phyloP scores from a whole-genome alignment of 2,797 vertebrate species.

The Bradypodion pumilum region DNA sequence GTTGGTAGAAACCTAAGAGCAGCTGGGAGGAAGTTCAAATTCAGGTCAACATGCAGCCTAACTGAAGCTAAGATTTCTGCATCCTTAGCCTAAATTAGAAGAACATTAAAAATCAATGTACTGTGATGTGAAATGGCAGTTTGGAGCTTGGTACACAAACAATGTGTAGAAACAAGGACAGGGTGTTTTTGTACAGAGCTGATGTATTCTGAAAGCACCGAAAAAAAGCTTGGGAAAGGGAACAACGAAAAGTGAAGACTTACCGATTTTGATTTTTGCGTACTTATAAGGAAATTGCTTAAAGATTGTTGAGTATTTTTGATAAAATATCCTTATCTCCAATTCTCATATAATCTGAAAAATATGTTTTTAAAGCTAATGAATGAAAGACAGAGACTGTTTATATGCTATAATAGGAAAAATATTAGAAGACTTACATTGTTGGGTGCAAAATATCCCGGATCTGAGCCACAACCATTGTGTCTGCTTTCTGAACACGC shows the following conservation, averaged over 20 bases:
- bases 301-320: slow-evolving; percentile 11
- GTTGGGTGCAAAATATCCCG: background rate
- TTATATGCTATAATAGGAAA: slow-evolving; percentile 7
- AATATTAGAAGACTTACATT: background rate
- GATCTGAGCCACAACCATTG: slow-evolving; percentile 7
- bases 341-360: slow-evolving; percentile 32
- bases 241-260: slow-evolving; percentile 42
- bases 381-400: slow-evolving; percentile 29
- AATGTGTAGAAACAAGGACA: slow-evolving; percentile 70
- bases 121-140: slow-evolving; percentile 77
- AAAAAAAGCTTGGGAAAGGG: slow-evolving; percentile 66
- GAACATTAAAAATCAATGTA: slow-evolving; percentile 73
- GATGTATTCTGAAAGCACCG: slow-evolving; percentile 75
- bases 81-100: slow-evolving; percentile 75
- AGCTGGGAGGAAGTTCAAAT: slow-evolving; percentile 77
- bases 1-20: slow-evolving; percentile 48
- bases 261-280: background rate
- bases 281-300: slow-evolving; percentile 31
- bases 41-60: slow-evolving; percentile 71
- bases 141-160: slow-evolving; percentile 71
- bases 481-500: background rate
- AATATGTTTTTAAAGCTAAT: background rate
- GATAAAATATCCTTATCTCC: slow-evolving; percentile 48
- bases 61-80: slow-evolving; percentile 72
- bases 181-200: slow-evolving; percentile 69